Conservation (phyloP, 2,113 vertebrate genomes). For the Trematocara marginatum region DNA sequence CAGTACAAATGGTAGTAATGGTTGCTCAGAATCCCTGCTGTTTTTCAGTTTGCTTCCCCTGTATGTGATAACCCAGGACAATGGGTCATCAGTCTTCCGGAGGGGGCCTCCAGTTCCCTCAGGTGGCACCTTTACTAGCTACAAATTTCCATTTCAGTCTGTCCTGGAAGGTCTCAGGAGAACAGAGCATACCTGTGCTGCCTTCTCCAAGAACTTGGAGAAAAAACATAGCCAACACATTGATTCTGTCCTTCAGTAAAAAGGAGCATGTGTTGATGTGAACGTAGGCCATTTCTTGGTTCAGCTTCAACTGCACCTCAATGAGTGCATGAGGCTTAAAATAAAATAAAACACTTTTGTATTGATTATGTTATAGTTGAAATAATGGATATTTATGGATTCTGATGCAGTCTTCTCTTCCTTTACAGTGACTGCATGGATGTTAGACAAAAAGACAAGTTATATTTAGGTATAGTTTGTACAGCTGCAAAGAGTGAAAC, state of each 20-base stretch:
- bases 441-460: not conserved
- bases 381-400: not conserved
- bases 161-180: constrained; percentile 1
- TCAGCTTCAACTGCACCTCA: constrained; percentile 13
- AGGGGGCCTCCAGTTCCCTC: not conserved
- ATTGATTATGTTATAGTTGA: not conserved
- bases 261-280: constrained; percentile 13
- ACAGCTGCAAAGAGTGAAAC: not conserved
- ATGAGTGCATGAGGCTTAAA: constrained; percentile 35
- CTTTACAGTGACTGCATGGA: not conserved
- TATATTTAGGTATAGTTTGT: not conserved
- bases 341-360: not conserved
- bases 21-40: constrained; percentile 32
- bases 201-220: constrained; percentile 36
- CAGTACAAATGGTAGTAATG: constrained; percentile 36
- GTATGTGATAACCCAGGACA: constrained; percentile 32
- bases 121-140: constrained; percentile 8
- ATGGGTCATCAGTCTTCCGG: not conserved
- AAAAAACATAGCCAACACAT: constrained; percentile 39
- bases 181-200: not conserved
- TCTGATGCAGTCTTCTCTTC: not conserved
- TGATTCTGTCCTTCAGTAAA: not conserved
- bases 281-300: constrained; percentile 32
- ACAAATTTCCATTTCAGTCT: constrained; percentile 7
- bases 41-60: constrained; percentile 1